Base-by-base conservation (phyloP, 2,797 vertebrate genomes). In the Hoplostethus atlanticus region DNA sequence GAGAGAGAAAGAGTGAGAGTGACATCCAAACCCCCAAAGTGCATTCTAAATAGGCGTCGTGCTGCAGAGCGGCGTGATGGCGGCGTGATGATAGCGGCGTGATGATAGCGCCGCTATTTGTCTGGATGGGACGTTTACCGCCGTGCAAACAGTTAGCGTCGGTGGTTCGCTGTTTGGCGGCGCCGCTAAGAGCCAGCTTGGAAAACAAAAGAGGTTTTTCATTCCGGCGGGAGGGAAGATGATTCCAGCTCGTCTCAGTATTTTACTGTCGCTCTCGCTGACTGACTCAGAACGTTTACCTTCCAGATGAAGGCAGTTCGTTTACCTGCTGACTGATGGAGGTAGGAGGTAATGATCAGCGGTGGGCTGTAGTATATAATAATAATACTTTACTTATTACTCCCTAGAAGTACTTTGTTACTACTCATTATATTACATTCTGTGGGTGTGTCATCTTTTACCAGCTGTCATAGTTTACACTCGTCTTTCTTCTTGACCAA, bases 11-110 rank as follows among this genome's bases (percentile, higher is more conserved):
- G 7, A 36, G 13, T 12, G 11, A 31, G 42, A 44, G 42, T 47
- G 44, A 63, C 83, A 76, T 66, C 81, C 81, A 90, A 85, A 84
- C 52, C 79, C 76, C 83, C 79, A 64, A 83, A 85, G 88, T 88
- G 84, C 84, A 84, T 87, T 78, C 75, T 86, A 84, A 89, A 84
- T 85, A 85, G 80, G 73, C 73, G 57, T 75, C 62, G 62, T 77
- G 83, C 56, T 55, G 79, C 69, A 68, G 68, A 72, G 62, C 80
- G 72, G 53, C 53, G 51, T 61, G 76, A 79, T 84, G 80, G n/a
- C n/a, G n/a, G n/a, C n/a, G n/a, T n/a, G n/a, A n/a, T n/a, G n/a
- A n/a, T n/a, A 72, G 62, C 80, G 72, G 53, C 53, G 51, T 61
- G 76, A 79, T 84, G 80, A 84, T 73, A 67, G 76, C 8, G 61